Evolutionary conservation across 2,888 invertebrate species (phyloP).

Genomic region (Macropis europaea): DNA sequence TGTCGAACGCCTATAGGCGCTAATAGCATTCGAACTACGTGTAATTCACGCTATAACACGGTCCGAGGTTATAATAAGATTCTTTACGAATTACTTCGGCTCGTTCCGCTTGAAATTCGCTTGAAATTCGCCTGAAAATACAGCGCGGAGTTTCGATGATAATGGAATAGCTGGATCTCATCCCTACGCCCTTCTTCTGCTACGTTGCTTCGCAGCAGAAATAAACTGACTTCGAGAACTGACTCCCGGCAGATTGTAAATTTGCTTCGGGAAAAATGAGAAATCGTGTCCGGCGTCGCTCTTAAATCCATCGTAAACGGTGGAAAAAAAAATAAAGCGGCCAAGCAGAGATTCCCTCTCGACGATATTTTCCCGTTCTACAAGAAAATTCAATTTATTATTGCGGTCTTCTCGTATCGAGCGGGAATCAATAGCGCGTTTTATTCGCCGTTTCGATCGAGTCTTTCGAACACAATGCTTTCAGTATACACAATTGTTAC

Average conservation of each 20-base stretch:
- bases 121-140: slow-evolving; percentile 34
- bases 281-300: neutral
- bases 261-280: slow-evolving; percentile 21
- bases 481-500: neutral
- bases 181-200: slow-evolving; percentile 20
- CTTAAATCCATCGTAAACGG: neutral
- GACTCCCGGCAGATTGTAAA: slow-evolving; percentile 7
- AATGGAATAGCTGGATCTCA: slow-evolving; percentile 29
- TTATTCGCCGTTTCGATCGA: slow-evolving; percentile 13
- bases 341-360: neutral
- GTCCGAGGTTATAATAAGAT: slow-evolving; percentile 8
- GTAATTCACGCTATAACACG: neutral
- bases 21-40: slow-evolving; percentile 14
- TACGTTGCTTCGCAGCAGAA: slow-evolving; percentile 22
- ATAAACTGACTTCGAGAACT: slow-evolving; percentile 28
- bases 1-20: too few species aligned
- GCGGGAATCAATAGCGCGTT: slow-evolving; percentile 12
- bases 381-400: slow-evolving; percentile 5
- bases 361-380: neutral
- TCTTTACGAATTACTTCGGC: slow-evolving; percentile 6
- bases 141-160: slow-evolving; percentile 14
- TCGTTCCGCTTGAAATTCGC: too few species aligned
- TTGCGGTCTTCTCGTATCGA: neutral
- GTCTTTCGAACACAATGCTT: neutral
- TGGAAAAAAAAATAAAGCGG: neutral